A percentile compares a stretch with the other conserved stretches of the same genome.
phyloP scores from a whole-genome alignment of 2,888 invertebrate genomes.

The Tipula vernalis region DNA sequence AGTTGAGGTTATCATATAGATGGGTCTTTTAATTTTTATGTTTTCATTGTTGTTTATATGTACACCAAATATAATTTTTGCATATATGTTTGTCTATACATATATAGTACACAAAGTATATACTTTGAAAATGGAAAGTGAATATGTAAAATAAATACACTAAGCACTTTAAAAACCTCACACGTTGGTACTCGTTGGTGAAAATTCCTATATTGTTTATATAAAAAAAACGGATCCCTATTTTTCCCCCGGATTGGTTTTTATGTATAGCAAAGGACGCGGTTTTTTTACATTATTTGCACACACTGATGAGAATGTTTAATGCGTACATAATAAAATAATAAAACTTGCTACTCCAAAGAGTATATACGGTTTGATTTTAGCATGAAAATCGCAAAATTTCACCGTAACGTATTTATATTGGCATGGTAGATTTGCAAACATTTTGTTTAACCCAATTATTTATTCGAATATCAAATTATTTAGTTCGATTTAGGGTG shows the following conservation, averaged over 20 bases:
- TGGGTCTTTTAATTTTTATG: neutral
- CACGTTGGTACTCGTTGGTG: too few relatives aligned
- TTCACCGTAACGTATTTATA: neutral
- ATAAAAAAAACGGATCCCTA: neutral
- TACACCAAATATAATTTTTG: neutral
- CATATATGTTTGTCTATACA: neutral
- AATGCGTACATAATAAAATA: neutral
- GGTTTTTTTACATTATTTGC: neutral
- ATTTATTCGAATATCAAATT: neutral
- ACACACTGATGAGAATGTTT: neutral
- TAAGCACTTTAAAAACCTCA: neutral
- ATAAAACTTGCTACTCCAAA: neutral
- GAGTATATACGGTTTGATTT: neutral
- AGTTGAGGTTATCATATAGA: neutral
- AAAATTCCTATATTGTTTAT: neutral
- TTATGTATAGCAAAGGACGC: neutral
- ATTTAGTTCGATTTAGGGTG: neutral
- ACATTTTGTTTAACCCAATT: neutral
- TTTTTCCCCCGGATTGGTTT: neutral
- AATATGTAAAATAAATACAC: neutral
- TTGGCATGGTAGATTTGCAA: neutral
- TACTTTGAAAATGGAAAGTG: neutral
- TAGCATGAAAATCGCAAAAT: neutral
- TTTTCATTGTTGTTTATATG: neutral
- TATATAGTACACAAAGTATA: neutral